Evolutionary conservation across 2,797 vertebrate genomes (phyloP), one percentile per base, ranked within the genome.

Genomic region (Nannoperca australis): DNA sequence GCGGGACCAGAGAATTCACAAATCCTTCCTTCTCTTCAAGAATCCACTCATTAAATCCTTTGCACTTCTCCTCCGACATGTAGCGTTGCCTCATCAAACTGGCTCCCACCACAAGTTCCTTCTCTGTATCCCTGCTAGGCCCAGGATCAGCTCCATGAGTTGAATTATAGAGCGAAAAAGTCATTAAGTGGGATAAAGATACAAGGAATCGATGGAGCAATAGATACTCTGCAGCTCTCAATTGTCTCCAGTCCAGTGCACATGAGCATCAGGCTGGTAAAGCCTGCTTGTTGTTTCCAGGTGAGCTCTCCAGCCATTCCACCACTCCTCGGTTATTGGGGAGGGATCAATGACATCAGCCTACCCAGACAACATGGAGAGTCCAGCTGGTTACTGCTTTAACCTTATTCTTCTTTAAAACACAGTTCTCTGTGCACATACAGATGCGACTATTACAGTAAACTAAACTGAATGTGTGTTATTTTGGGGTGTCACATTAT

Each of bases 111-210:
- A 65, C 79, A 70, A 55, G 50, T 82, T 82, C 50, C 72, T 45
- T 58, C 81, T 60, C 38, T 22, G 17, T 79, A 78, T 84, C 82
- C 81, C 71, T 82, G 60, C 76, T 64, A 64, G 76, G 84, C 83
- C 84, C 17, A 0, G 62, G 88, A 83, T 85, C 73, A 79, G 79
- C 87, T 87, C 83, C 85, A 79, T 38, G 83, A 82, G 85, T 81
- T 92, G 90, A 92, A 90, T 91, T 87, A 92, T 91, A 66, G 84
- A 85, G 71, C 55, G 38, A 82, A 74, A 86, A 88, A 89, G 86
- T 93, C 90, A 92, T 93, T 91, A 93, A 87, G 90, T 78, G 70
- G 91, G 89, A 91, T 92, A 84, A 92, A 92, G 89, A 93, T 87
- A 87, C 90, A 88, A 82, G 84, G 63, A 88, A 94, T 94, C 94